A percentile compares a stretch with the other conserved stretches of the same genome.
phyloP scores from a whole-genome alignment of 2,888 invertebrate genomes.

The Acheta domesticus region DNA sequence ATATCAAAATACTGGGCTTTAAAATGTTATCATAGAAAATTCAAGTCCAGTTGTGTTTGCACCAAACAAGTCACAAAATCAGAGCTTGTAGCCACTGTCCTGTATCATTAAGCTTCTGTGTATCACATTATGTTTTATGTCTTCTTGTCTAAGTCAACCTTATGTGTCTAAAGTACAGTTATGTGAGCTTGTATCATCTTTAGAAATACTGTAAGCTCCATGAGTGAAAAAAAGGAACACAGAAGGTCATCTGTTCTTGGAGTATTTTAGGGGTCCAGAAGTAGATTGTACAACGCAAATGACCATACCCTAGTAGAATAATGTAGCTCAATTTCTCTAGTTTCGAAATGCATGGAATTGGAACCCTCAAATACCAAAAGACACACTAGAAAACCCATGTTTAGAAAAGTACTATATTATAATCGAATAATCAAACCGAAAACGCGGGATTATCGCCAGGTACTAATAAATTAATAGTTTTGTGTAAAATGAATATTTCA shows the following conservation, averaged over 20 bases:
- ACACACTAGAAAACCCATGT: too few relatives aligned
- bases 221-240: not conserved
- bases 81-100: constrained; percentile 1
- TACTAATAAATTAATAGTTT: too few relatives aligned
- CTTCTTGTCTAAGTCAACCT: not conserved
- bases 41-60: not conserved
- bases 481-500: too few relatives aligned
- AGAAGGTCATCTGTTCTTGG: not conserved
- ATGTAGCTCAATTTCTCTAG: not conserved
- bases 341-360: not conserved
- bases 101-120: constrained; percentile 9
- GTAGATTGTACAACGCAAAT: not conserved
- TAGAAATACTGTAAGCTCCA: not conserved
- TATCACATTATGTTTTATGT: not conserved
- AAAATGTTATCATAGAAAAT: too few relatives aligned
- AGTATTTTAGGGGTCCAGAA: not conserved
- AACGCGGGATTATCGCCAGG: too few relatives aligned
- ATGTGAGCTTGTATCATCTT: not conserved
- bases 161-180: not conserved
- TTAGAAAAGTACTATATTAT: too few relatives aligned
- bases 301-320: not conserved
- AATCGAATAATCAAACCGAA: too few relatives aligned
- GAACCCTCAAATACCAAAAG: not conserved
- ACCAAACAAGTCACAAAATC: not conserved
- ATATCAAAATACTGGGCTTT: too few relatives aligned